Base-by-base conservation (phyloP, 2,888 invertebrate species). In the Baronia brevicornis region DNA sequence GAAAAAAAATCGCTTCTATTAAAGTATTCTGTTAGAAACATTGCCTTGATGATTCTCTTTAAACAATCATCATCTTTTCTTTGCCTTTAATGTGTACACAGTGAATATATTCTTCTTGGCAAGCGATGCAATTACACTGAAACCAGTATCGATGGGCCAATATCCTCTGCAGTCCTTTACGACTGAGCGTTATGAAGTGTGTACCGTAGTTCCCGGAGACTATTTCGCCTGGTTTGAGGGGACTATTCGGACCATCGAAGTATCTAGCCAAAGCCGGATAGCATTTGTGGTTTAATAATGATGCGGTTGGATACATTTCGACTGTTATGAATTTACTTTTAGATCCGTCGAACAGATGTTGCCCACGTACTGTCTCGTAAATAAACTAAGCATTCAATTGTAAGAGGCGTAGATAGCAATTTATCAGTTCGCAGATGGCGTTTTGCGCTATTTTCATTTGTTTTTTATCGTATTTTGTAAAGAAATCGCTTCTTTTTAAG, bases 351-450 rank as follows among this genome's bases (percentile, higher is more conserved):
- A 74, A 85, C 48, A 86, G 85, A 34, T 87, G 84, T 1, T 67
- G 58, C 0, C 82, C 84, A 1, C 87, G 71, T 4, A 88, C 54
- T 0, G 90, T 91, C 56, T 93, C 92, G 48, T 88, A 91, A 18
- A 95, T 88, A 72, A 94, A 94, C 55, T 95, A 94, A 0, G 94
- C 94, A 60, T 95, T 95, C 65, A 94, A 95, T 60, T 94, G 94
- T 6, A 94, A 69, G 28, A 93, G 82, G 66, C 93, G 91, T 5
- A 94, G 79, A 49, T 92, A 87, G 19, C 88, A 88, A 4, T 93
- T 68, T 5, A 95, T 60, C 10, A 93, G 67, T 29, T 90, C 88
- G 5, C 87, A 90, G 10, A 93, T 60, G 3, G 61, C 54, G 2
- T 22, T 48, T 41, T 75, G 60, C 0, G 63, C 77, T 80, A 30